These are phyloP conservation scores for Hepsetus odoe DNA, from an alignment of 2,113 vertebrate genomes.

Conservation along the genomic window DNA sequence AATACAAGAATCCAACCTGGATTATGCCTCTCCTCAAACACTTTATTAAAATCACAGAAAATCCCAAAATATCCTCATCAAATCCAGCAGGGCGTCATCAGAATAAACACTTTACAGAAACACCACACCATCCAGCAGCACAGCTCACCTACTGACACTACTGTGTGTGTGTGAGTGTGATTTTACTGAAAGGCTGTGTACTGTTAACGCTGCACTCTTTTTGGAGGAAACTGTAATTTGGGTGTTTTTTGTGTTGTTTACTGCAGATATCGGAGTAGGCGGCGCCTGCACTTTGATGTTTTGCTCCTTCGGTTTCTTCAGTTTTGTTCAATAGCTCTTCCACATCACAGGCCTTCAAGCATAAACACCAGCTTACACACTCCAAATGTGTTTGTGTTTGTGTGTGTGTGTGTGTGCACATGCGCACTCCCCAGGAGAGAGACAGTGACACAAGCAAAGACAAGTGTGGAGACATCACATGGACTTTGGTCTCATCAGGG, in stretches of 20 bases:
- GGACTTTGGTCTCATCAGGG: too few relatives aligned
- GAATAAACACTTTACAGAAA: neutral
- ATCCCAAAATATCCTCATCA: neutral
- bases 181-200: slow-evolving; percentile 11
- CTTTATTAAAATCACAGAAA: neutral
- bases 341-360: neutral
- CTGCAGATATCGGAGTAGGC: slow-evolving; percentile 23
- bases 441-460: too few relatives aligned
- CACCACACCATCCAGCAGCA: too few relatives aligned
- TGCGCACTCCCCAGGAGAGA: too few relatives aligned
- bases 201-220: slow-evolving; percentile 10
- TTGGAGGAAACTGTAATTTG: slow-evolving; percentile 38
- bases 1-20: too few relatives aligned
- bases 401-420: too few relatives aligned
- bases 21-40: neutral
- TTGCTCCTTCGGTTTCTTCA: neutral
- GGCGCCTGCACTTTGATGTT: slow-evolving; percentile 11
- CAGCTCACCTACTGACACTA: too few relatives aligned
- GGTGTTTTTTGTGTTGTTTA: slow-evolving; percentile 47
- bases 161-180: neutral
- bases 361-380: neutral
- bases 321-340: neutral
- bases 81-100: neutral
- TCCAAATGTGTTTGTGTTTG: too few relatives aligned
- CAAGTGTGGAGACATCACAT: too few relatives aligned